Evolutionary conservation across 2,113 vertebrate species (phyloP).

Genomic region (Ictalurus furcatus): DNA sequence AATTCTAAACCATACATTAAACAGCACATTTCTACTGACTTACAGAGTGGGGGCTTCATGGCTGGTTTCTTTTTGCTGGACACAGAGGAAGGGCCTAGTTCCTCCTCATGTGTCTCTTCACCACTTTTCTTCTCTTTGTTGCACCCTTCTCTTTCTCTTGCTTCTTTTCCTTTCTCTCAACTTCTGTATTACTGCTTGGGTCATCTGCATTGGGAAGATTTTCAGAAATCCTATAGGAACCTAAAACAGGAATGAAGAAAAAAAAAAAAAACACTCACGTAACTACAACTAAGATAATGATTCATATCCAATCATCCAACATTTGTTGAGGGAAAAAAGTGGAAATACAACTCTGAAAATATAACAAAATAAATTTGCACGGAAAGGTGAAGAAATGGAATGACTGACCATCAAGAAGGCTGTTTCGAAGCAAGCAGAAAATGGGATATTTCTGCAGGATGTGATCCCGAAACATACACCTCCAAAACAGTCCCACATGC

Average conservation of each 20-base stretch:
- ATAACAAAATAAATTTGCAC: not conserved
- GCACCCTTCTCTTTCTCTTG: not conserved
- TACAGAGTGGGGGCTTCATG: conserved; percentile 50
- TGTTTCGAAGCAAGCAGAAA: conserved; percentile 52
- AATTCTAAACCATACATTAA: not conserved
- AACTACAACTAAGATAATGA: not conserved
- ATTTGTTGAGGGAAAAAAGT: not conserved
- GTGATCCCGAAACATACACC: not conserved
- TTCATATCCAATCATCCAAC: not conserved
- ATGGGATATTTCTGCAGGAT: conserved; percentile 51
- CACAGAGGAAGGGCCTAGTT: not conserved
- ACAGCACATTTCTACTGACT: not conserved
- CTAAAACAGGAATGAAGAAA: conserved; percentile 48
- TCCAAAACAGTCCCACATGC: conserved; percentile 63
- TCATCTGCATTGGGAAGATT: too few species aligned
- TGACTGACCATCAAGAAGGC: conserved; percentile 66
- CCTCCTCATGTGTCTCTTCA: not conserved
- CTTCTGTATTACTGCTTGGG: not conserved
- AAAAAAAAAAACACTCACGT: too few species aligned
- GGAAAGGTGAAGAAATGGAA: not conserved
- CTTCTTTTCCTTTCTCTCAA: not conserved
- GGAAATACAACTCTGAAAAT: not conserved
- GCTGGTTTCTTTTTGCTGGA: not conserved
- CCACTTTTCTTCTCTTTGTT: not conserved
- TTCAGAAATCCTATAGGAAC: conserved; percentile 45